Evolutionary conservation across 2,888 invertebrate genomes (phyloP), one percentile per base, ranked within the genome.

Genomic region (Scaptomyza reducta): DNA sequence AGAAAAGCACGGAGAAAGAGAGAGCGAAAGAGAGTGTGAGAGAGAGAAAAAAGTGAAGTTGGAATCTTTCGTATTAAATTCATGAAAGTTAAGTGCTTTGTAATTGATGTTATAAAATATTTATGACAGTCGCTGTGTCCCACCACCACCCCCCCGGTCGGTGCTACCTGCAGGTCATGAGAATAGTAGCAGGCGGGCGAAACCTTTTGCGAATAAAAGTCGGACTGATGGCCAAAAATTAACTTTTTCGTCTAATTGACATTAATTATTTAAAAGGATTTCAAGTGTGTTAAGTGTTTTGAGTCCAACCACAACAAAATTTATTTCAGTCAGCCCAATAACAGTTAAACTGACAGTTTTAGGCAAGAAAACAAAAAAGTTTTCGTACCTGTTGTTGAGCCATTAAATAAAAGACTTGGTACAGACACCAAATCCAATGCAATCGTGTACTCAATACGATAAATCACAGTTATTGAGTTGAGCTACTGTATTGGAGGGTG

Each of bases 51-150:
- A 22, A 22, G 22, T 22, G 18, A 64, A 70, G 70, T 33, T 38
- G 66, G 69, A 69, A 55, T 88, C 80, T 86, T 81, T 84, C 81
- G 89, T 89, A 89, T 89, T 88, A 89, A 90, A 89, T 90, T 89
- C 87, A 87, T 90, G 89, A 82, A 90, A 89, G 90, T 91, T 91
- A 91, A 91, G 91, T 91, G 91, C 91, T 91, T 89, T 84, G 91
- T 91, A 91, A 91, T 91, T 91, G 91, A 90, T 90, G 91, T 91
- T 90, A 91, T 91, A 91, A 91, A 91, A 91, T 90, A 91, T 91
- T 91, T 91, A 91, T 91, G 91, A 91, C 90, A 89, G 83, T 77
- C 84, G 67, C 63, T 60, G 61, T 35, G 27, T 22, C 1, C 22
- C 22, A 4, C 55, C 14, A 14, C 13, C 2, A 1, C n/a, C 25